A percentile compares a stretch with the other conserved stretches of the same genome.
Evolutionary conservation across 2,797 vertebrate genomes (phyloP).

Genomic region (Eulemur rubriventer): DNA sequence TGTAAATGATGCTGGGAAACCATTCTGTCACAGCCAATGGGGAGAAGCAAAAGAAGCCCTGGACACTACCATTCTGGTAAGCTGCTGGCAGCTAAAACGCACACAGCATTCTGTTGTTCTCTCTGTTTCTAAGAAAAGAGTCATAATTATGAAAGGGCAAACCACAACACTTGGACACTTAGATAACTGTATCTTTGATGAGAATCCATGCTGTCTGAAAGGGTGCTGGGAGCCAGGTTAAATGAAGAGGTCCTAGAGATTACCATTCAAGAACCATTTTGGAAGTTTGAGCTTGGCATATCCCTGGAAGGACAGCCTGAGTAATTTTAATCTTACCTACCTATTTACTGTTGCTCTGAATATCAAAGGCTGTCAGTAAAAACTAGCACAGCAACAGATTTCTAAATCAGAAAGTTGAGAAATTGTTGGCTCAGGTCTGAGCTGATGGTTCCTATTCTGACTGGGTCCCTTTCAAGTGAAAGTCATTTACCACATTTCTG

Average conservation of each 20-base stretch:
- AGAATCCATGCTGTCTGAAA: background rate
- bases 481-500: background rate
- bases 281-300: background rate
- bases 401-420: conserved; percentile 27
- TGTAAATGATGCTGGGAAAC: background rate
- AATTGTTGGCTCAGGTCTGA: background rate
- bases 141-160: conserved; percentile 39
- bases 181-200: conserved; percentile 8
- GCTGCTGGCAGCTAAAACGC: background rate
- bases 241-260: background rate
- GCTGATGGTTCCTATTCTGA: background rate
- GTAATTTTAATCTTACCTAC: background rate
- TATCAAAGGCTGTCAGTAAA: background rate
- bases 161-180: background rate
- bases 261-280: background rate
- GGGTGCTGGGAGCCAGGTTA: background rate
- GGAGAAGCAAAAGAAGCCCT: background rate
- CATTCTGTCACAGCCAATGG: background rate
- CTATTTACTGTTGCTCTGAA: background rate
- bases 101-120: background rate
- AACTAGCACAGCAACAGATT: background rate
- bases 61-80: conserved; percentile 1
- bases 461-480: background rate
- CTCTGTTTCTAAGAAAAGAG: conserved; percentile 45
- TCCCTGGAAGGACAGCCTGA: background rate